Percentiles rank a stretch among this genome's conserved stretches.
Evolutionary conservation across 2,888 invertebrate species (phyloP).

Genomic region (Ophion costatus): DNA sequence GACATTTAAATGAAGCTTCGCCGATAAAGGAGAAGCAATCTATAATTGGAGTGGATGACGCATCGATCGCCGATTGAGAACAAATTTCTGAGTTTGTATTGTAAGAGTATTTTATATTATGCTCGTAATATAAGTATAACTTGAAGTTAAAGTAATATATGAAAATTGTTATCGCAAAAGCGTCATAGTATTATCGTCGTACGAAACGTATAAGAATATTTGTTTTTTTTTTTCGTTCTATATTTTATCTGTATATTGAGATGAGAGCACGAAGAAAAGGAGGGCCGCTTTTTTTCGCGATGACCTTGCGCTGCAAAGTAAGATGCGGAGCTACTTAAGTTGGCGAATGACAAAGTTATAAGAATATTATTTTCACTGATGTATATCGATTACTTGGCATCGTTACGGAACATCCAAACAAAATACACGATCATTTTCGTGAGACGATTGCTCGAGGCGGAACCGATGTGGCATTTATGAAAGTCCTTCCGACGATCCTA

Average conservation of each 20-base stretch:
- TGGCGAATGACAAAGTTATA: not conserved
- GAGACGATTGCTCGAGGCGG: not conserved
- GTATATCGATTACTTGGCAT: not conserved
- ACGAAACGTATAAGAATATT: slow-evolving; percentile 24
- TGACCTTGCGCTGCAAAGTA: not conserved
- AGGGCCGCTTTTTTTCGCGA: not conserved
- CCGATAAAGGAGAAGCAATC: not conserved
- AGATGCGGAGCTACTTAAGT: not conserved
- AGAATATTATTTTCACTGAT: not conserved
- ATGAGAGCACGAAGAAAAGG: not conserved
- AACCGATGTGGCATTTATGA: not conserved
- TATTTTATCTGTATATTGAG: not conserved
- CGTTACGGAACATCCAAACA: not conserved
- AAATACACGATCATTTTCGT: not conserved
- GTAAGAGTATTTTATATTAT: slow-evolving; percentile 43
- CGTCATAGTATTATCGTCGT: slow-evolving; percentile 49
- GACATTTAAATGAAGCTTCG: not conserved
- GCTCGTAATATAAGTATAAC: slow-evolving; percentile 48
- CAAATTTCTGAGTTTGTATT: slow-evolving; percentile 47
- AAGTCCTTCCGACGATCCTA: not conserved
- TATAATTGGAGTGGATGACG: slow-evolving; percentile 5
- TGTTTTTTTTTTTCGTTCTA: slow-evolving; percentile 19
- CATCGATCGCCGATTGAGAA: slow-evolving; percentile 33
- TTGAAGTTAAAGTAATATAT: slow-evolving; percentile 52
- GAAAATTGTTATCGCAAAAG: slow-evolving; percentile 25